These are phyloP conservation scores for Haemorhous mexicanus DNA, from an alignment of 2,113 vertebrate species.

Conservation along the genomic window DNA sequence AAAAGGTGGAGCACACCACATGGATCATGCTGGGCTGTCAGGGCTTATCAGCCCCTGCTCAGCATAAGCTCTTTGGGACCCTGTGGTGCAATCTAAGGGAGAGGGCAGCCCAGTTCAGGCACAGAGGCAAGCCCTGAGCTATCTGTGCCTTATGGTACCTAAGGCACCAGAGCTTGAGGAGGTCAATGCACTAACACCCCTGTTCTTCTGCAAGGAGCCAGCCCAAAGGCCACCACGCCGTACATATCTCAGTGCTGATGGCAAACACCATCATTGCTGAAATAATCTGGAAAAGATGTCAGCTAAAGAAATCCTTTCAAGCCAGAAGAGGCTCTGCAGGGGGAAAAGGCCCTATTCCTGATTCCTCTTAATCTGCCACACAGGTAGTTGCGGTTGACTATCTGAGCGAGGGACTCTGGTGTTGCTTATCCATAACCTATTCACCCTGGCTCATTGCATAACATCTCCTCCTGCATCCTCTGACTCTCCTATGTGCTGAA, in stretches of 20 bases:
- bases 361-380: not conserved
- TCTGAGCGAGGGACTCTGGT: not conserved
- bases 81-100: not conserved
- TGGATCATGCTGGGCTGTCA: not conserved
- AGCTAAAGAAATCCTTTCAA: not conserved
- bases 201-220: not conserved
- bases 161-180: not conserved
- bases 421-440: not conserved
- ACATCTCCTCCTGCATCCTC: not conserved
- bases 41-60: not conserved
- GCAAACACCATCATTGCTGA: not conserved
- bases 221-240: not conserved
- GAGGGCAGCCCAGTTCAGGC: fast-evolving
- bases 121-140: not conserved
- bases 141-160: not conserved
- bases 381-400: not conserved
- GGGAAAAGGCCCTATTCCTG: not conserved
- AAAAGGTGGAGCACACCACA: not conserved
- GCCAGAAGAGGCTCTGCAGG: not conserved
- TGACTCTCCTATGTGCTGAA: not conserved
- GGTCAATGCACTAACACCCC: not conserved
- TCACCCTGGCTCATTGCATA: not conserved
- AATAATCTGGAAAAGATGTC: not conserved
- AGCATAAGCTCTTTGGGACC: not conserved
- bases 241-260: not conserved